Evolutionary conservation across 2,888 invertebrate species (phyloP).

Genomic region (Siphlonurus alternatus): DNA sequence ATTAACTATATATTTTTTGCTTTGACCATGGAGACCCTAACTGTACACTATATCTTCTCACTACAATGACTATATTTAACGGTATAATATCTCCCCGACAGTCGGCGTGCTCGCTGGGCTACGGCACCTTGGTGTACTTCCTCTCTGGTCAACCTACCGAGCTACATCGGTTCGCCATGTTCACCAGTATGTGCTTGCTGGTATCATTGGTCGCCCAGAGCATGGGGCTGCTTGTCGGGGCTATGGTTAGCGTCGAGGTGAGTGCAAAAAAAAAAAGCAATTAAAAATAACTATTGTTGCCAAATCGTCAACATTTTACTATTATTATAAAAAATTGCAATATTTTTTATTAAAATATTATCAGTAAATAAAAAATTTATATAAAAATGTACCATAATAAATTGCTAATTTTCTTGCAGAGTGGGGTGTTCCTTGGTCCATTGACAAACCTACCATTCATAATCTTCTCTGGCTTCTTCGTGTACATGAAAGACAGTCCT

Average conservation of each 20-base stretch:
- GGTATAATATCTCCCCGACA: no score
- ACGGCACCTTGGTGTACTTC: conserved; percentile 62
- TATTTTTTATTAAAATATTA: neutral
- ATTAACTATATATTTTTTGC: no score
- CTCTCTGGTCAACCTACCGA: conserved; percentile 80
- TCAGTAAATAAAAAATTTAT: neutral
- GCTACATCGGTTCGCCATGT: conserved; percentile 47
- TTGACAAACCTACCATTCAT: conserved; percentile 74
- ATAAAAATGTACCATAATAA: neutral
- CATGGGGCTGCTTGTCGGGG: conserved; percentile 71
- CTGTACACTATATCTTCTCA: no score
- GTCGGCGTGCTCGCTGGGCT: conserved; percentile 55
- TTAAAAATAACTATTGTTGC: conserved; percentile 1
- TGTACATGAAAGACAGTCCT: conserved; percentile 67
- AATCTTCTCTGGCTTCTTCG: conserved; percentile 85
- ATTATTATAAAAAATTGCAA: no score
- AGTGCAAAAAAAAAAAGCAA: no score
- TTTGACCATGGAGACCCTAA: no score
- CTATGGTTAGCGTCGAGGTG: conserved; percentile 61
- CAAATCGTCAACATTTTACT: neutral
- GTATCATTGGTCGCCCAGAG: conserved; percentile 74
- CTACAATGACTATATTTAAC: no score
- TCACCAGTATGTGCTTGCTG: conserved; percentile 51
- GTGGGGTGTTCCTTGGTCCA: conserved; percentile 79
- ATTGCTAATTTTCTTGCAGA: conserved; percentile 38